Evolutionary conservation across 2,113 vertebrate species (phyloP).

Genomic region (Cariama cristata): DNA sequence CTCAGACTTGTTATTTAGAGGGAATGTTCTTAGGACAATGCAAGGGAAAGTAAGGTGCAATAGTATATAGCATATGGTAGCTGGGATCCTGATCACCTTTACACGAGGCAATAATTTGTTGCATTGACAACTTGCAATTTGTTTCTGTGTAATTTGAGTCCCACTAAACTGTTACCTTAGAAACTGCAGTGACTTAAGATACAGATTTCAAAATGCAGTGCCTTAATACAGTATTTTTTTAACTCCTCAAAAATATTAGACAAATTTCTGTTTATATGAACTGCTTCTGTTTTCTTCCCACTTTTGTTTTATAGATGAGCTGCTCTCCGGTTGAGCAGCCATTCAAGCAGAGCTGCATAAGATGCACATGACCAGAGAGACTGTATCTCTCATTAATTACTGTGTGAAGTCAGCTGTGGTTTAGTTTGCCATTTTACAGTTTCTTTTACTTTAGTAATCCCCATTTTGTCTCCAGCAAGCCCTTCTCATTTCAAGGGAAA

Average conservation of each 20-base stretch:
- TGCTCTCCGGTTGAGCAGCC: background rate
- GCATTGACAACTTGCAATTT: background rate
- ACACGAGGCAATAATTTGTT: background rate
- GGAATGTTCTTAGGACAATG: background rate
- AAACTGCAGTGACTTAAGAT: background rate
- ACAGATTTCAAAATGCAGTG: background rate
- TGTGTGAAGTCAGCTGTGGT: background rate
- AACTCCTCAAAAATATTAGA: background rate
- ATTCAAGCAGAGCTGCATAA: background rate
- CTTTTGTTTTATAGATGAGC: background rate
- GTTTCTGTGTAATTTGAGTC: background rate
- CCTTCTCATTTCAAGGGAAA: background rate
- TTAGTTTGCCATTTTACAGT: slow-evolving; percentile 26
- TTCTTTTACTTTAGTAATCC: background rate
- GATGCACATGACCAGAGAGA: background rate
- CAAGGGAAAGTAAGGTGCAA: background rate
- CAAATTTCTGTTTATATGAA: background rate
- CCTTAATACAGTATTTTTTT: background rate
- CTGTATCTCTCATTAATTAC: background rate
- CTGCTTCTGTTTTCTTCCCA: background rate
- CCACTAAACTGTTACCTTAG: background rate
- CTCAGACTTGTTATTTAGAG: background rate
- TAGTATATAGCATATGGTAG: background rate
- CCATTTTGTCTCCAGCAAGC: slow-evolving; percentile 21
- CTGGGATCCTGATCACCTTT: background rate